Evolutionary conservation across 2,888 invertebrate genomes (phyloP).

Genomic region (Mesodorylaimus sp.): DNA sequence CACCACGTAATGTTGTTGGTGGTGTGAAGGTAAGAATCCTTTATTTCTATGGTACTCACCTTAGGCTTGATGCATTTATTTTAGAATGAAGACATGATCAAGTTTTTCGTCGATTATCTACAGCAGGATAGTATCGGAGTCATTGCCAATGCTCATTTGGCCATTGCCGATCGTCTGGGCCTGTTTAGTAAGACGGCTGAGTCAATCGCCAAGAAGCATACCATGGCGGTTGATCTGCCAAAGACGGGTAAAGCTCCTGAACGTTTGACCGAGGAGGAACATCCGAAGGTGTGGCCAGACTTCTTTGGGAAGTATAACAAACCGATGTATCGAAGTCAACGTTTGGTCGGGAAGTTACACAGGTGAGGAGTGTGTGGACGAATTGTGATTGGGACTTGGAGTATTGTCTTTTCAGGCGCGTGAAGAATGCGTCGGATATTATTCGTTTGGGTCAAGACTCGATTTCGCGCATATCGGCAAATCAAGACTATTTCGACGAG

Average conservation of each 20-base stretch:
- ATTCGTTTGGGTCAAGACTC: constrained; percentile 13
- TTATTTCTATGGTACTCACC: too few species aligned
- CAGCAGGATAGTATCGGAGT: constrained; percentile 26
- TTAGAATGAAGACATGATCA: constrained; percentile 22
- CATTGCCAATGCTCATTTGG: constrained; percentile 27
- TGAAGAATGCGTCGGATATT: constrained; percentile 16
- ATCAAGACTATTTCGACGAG: constrained; percentile 6
- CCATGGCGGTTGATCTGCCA: constrained; percentile 28
- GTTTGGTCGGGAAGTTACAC: constrained; percentile 16
- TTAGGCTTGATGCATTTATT: too few species aligned
- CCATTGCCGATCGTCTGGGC: constrained; percentile 23
- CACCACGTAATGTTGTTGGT: neutral
- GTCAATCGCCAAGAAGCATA: constrained; percentile 20
- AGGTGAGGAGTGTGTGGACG: constrained; percentile 6
- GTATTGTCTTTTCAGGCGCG: too few species aligned
- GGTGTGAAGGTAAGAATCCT: too few species aligned
- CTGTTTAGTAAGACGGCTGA: constrained; percentile 18
- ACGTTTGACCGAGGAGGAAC: neutral
- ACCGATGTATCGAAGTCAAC: constrained; percentile 14
- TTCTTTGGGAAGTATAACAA: constrained; percentile 15
- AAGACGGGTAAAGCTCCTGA: constrained; percentile 25
- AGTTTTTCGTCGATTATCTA: constrained; percentile 29
- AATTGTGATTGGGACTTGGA: too few species aligned
- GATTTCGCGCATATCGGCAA: too few species aligned
- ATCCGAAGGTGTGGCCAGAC: constrained; percentile 14